These are phyloP conservation scores for Falco novaeseelandiae DNA, from an alignment of 2,797 vertebrate genomes.

Conservation along the genomic window DNA sequence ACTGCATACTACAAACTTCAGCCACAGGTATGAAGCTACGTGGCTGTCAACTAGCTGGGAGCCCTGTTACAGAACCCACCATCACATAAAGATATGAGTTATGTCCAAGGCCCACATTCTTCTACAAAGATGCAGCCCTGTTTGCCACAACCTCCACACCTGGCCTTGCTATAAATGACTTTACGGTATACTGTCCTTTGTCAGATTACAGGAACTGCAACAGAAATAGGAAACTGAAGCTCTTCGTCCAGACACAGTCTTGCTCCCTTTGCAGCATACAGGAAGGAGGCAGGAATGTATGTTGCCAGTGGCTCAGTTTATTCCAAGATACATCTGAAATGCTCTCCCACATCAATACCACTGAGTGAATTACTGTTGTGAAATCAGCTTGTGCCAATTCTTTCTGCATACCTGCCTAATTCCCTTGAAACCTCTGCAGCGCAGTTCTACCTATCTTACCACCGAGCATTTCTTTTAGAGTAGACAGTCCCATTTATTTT, in stretches of 20 bases:
- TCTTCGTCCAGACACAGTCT: conserved; percentile 54
- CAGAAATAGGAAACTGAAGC: conserved; percentile 18
- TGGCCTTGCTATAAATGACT: background rate
- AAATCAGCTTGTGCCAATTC: conserved; percentile 25
- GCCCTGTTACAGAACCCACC: background rate
- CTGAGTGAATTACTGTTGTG: conserved; percentile 7
- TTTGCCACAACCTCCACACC: background rate
- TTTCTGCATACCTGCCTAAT: conserved; percentile 3
- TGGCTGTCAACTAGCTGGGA: background rate
- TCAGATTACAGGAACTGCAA: background rate
- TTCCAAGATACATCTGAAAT: conserved; percentile 17
- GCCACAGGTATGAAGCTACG: background rate
- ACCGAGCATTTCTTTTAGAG: background rate
- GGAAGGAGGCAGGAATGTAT: conserved; percentile 46
- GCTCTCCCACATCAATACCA: conserved; percentile 14
- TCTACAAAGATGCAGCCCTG: background rate
- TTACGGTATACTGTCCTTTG: background rate
- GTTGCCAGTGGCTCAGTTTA: background rate
- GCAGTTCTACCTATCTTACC: background rate
- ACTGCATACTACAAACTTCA: background rate
- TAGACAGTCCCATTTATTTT: conserved; percentile 5
- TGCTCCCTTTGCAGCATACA: conserved; percentile 29
- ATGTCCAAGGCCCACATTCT: background rate
- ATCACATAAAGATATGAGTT: background rate
- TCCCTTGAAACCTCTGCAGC: conserved; percentile 29